Percentiles rank a stretch among this genome's conserved stretches.
These are phyloP conservation scores for Drosophila leontia DNA, from an alignment of 1,140 invertebrate species.

Conservation along the genomic window DNA sequence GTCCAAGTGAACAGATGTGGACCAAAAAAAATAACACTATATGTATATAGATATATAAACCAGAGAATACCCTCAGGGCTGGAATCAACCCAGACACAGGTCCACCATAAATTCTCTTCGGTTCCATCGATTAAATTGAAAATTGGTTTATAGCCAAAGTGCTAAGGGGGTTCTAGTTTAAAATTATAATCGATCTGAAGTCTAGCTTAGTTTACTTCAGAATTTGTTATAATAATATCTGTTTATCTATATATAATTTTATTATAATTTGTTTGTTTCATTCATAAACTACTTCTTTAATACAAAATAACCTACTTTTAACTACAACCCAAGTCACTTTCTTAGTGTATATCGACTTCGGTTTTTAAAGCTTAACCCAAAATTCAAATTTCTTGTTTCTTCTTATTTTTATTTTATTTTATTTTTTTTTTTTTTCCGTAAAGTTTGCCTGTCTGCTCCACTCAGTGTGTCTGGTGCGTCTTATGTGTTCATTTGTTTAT, in stretches of 20 bases:
- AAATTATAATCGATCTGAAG: not conserved
- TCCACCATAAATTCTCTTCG: conserved; percentile 39
- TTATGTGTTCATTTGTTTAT: conserved; percentile 76
- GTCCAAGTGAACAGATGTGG: conserved; percentile 40
- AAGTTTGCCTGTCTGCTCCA: conserved; percentile 43
- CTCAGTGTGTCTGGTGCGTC: conserved; percentile 39
- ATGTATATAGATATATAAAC: not conserved
- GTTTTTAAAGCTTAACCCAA: not conserved
- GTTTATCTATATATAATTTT: not conserved
- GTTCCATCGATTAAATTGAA: conserved; percentile 23
- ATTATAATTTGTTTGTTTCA: not conserved
- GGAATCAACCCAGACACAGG: conserved; percentile 38
- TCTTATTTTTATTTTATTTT: conserved; percentile 13
- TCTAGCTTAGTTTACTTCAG: no score
- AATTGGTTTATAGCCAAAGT: conserved; percentile 21
- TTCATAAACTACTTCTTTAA: no score
- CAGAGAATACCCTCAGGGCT: conserved; percentile 21
- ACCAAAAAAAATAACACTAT: conserved; percentile 19
- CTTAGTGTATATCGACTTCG: conserved; percentile 19
- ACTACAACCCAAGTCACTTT: no score
- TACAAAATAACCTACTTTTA: not conserved
- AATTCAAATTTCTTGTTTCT: conserved; percentile 15
- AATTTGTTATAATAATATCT: not conserved
- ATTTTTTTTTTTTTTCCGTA: conserved; percentile 8
- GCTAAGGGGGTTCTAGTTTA: not conserved